These are phyloP conservation scores for Chrysopilus asiliformis DNA, from an alignment of 2,888 invertebrate species.

Conservation along the genomic window DNA sequence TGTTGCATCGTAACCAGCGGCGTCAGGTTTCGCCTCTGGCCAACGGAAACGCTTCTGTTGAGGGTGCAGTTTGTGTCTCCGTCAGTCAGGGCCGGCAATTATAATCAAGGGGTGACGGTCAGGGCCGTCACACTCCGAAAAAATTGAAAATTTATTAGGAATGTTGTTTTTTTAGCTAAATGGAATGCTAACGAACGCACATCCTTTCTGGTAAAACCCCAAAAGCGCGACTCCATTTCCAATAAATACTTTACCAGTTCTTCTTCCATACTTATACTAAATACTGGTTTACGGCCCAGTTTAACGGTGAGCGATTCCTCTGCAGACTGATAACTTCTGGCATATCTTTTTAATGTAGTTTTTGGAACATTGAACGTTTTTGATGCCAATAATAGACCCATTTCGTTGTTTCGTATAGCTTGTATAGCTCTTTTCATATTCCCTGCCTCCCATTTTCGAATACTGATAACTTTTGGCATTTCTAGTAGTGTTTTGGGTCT, in stretches of 20 bases:
- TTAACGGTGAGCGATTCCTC: not conserved
- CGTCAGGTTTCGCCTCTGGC: too few relatives aligned
- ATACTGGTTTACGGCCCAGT: not conserved
- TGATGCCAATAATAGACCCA: not conserved
- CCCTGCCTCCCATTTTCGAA: too few relatives aligned
- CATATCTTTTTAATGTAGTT: not conserved
- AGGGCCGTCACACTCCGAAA: too few relatives aligned
- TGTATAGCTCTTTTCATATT: slow-evolving; percentile 1
- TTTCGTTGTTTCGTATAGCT: not conserved
- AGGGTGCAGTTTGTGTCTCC: too few relatives aligned
- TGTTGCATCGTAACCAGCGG: too few relatives aligned
- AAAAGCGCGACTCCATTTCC: not conserved
- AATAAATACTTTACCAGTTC: not conserved
- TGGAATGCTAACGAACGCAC: not conserved
- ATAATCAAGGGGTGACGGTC: too few relatives aligned
- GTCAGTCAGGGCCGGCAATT: too few relatives aligned
- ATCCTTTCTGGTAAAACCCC: not conserved
- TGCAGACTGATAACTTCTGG: not conserved
- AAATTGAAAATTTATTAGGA: too few relatives aligned
- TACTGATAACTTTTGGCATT: too few relatives aligned
- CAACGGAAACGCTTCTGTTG: too few relatives aligned
- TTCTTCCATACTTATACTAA: not conserved
- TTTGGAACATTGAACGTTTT: not conserved
- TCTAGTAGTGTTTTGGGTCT: too few relatives aligned
- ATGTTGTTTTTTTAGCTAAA: slow-evolving; percentile 1